Evolutionary conservation across 2,113 vertebrate species (phyloP), one percentile per base, ranked within the genome.

Genomic region (Myrmecophaga tridactyla): DNA sequence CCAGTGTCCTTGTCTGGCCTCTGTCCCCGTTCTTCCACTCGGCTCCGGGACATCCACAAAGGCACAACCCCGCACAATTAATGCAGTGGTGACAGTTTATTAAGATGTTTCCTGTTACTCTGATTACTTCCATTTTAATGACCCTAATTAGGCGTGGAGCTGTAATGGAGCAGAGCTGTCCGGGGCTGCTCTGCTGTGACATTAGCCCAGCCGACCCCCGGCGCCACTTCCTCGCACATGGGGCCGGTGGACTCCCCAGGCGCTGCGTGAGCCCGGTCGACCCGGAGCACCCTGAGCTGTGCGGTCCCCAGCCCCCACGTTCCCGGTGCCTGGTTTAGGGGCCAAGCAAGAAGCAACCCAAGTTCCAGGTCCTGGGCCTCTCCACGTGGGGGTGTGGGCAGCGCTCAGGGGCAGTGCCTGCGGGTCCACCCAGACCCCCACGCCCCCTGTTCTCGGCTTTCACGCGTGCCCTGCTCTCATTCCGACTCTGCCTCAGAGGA

Each of bases 101-200:
- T 95, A 97, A 90, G 96, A 94, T 86, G 46, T 94, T 95, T 60
- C 93, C 87, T 27, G 34, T 96, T 96, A 85, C 4, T 97, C 96
- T 98, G 97, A 97, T 98, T 94, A 96, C 90, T 97, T 95, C 96
- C 97, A 94, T 65, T 97, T 97, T 97, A 97, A 97, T 97, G 97
- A 97, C 91, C 89, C 97, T 98, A 96, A 97, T 98, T 98, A 98
- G 97, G 98, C 21, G 1, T 73, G 58, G 27, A 89, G 90, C 67
- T 27, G 29, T 97, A 96, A 98, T 97, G 97, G 97, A 97, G 96
- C 46, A 13, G 63, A 92, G 89, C 96, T 94, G 96, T 96, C 96
- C 56, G 75, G 20, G 96, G 94, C 94, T 96, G 95, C 34, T 0
- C 46, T 13, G 1, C 29, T 1, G 1, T 36, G 48, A 29, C 67